Percentiles rank a stretch among this genome's conserved stretches.
Evolutionary conservation across 2,797 vertebrate genomes (phyloP).

Genomic region (Ptychobarbus kaznakovi): DNA sequence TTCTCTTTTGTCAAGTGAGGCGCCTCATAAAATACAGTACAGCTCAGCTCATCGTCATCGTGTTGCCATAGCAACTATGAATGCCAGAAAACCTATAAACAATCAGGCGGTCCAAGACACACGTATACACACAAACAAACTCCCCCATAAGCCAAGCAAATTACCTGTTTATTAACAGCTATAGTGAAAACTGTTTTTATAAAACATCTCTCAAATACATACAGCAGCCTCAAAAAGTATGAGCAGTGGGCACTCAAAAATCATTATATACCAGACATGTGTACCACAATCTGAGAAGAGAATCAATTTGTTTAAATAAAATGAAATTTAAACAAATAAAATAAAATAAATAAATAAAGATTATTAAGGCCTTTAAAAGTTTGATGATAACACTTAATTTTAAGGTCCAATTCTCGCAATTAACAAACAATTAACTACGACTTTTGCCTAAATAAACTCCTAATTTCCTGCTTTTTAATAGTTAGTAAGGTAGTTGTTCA

Average conservation of each 20-base stretch:
- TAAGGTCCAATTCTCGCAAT: neutral
- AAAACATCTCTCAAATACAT: neutral
- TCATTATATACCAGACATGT: neutral
- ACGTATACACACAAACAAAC: conserved; percentile 28
- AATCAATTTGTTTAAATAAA: neutral
- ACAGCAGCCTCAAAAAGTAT: neutral
- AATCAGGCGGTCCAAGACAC: conserved; percentile 30
- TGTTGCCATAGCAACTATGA: conserved; percentile 56
- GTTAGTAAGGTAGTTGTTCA: too few relatives aligned
- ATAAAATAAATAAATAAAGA: neutral
- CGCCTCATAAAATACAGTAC: too few relatives aligned
- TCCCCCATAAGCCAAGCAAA: neutral
- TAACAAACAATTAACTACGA: too few relatives aligned
- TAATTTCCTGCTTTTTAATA: too few relatives aligned
- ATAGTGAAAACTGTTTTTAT: conserved; percentile 16
- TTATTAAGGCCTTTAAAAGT: neutral
- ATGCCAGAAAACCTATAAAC: conserved; percentile 53
- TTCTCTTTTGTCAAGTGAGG: too few relatives aligned
- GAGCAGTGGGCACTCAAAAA: neutral
- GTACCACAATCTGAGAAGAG: neutral
- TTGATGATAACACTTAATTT: neutral
- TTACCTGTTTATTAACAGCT: conserved; percentile 23
- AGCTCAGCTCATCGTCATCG: neutral
- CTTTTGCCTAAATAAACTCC: too few relatives aligned
- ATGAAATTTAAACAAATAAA: too few relatives aligned